Evolutionary conservation across 2,888 invertebrate species (phyloP).

Genomic region (Penaeus monodon): DNA sequence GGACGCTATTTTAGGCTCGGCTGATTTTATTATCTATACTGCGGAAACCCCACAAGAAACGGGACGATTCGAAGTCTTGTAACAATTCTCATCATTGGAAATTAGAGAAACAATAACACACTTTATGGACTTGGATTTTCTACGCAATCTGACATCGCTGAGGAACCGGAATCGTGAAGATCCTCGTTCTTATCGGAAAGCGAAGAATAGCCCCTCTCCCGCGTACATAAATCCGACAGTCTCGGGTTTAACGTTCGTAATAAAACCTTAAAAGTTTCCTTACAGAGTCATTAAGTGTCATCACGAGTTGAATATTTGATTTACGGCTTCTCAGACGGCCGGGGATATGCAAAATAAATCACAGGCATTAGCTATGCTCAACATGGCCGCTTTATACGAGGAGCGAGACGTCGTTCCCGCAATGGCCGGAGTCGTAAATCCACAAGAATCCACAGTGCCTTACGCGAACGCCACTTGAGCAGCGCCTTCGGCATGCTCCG

Average conservation of each 20-base stretch:
- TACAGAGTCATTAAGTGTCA: slow-evolving; percentile 22
- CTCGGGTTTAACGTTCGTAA: slow-evolving; percentile 17
- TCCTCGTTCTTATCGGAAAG: background rate
- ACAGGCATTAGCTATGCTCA: slow-evolving; percentile 8
- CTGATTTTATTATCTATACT: slow-evolving; percentile 36
- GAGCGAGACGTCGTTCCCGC: slow-evolving; percentile 4
- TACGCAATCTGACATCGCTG: too few species aligned
- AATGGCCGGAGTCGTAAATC: slow-evolving; percentile 17
- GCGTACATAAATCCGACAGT: background rate
- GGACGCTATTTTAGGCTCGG: slow-evolving; percentile 38
- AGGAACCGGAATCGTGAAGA: too few species aligned
- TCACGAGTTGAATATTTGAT: slow-evolving; percentile 22
- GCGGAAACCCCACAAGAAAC: background rate
- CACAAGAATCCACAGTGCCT: background rate
- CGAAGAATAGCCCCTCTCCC: background rate
- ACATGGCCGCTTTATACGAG: slow-evolving; percentile 22
- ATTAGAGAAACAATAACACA: background rate
- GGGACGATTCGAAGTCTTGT: slow-evolving; percentile 13
- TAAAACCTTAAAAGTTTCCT: slow-evolving; percentile 19
- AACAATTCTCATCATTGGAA: slow-evolving; percentile 21
- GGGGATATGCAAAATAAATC: slow-evolving; percentile 15
- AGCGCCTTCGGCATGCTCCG: too few species aligned
- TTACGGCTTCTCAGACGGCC: slow-evolving; percentile 5
- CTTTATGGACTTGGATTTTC: background rate
- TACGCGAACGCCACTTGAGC: too few species aligned